These are phyloP conservation scores for Gallinago stenura DNA, from an alignment of 2,797 vertebrate species.

Conservation along the genomic window DNA sequence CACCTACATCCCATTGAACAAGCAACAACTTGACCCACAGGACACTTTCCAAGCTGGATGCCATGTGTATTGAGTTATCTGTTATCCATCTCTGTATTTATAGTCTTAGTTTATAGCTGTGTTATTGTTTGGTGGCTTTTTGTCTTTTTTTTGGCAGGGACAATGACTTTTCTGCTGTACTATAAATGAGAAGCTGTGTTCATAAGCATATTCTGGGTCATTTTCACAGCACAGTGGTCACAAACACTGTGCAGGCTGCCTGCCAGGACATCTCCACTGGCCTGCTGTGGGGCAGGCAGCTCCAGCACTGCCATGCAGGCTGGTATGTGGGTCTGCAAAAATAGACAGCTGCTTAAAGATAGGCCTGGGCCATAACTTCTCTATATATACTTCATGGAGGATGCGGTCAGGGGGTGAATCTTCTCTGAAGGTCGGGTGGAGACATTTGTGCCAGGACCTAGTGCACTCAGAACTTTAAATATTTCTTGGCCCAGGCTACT, in stretches of 20 bases:
- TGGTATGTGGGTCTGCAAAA: neutral
- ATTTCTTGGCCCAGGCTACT: neutral
- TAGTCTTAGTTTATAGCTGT: neutral
- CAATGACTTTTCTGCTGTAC: neutral
- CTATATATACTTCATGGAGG: neutral
- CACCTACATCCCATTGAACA: neutral
- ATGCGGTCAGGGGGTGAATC: neutral
- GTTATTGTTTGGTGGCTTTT: neutral
- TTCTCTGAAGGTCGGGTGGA: neutral
- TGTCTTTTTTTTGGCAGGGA: conserved; percentile 13
- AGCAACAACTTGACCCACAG: neutral
- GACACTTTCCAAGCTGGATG: neutral
- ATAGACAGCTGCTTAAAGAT: neutral
- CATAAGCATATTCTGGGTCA: neutral
- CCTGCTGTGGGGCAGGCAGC: neutral
- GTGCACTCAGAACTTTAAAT: neutral
- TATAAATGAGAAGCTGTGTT: neutral
- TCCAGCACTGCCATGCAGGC: neutral
- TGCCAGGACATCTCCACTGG: neutral
- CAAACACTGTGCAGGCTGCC: neutral
- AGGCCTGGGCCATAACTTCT: neutral
- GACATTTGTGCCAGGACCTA: neutral
- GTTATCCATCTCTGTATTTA: neutral
- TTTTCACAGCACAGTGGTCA: conserved; percentile 26
- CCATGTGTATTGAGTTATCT: neutral